Percentiles rank a stretch among this genome's conserved stretches.
phyloP scores from a whole-genome alignment of 2,113 vertebrate species.

The Neofelis nebulosa region DNA sequence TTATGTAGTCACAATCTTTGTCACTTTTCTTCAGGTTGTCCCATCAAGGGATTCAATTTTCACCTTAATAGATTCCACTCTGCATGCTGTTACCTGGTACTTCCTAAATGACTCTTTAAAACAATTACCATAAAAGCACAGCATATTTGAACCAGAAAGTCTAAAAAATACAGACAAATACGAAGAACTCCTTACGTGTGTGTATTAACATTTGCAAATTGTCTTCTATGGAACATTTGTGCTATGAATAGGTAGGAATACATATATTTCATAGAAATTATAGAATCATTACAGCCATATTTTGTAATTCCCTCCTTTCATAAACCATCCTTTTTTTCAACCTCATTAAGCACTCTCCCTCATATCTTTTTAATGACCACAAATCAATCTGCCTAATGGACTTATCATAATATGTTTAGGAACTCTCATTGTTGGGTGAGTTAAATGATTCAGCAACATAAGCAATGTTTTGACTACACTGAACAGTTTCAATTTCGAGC shows the following conservation, averaged over 20 bases:
- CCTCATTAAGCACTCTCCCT: not conserved
- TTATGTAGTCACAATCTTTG: not conserved
- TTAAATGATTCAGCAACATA: conserved; percentile 24
- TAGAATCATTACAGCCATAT: not conserved
- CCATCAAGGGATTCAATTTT: not conserved
- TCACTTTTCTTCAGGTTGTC: not conserved
- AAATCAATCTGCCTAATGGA: not conserved
- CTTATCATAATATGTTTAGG: not conserved
- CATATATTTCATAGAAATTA: not conserved
- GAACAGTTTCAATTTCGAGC: not conserved
- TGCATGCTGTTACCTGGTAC: not conserved
- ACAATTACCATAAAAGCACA: not conserved
- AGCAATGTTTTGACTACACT: not conserved
- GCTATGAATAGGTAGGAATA: not conserved
- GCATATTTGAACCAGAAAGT: not conserved
- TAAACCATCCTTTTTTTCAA: not conserved
- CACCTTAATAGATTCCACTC: not conserved
- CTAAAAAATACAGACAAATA: not conserved
- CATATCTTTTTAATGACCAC: not conserved
- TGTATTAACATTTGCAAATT: not conserved
- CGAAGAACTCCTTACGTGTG: not conserved
- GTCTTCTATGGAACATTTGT: not conserved
- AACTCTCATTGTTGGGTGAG: not conserved
- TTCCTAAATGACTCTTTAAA: not conserved
- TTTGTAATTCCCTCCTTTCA: not conserved